Base-by-base conservation (phyloP, 2,888 invertebrate genomes). In the Stomorhina lunata region DNA sequence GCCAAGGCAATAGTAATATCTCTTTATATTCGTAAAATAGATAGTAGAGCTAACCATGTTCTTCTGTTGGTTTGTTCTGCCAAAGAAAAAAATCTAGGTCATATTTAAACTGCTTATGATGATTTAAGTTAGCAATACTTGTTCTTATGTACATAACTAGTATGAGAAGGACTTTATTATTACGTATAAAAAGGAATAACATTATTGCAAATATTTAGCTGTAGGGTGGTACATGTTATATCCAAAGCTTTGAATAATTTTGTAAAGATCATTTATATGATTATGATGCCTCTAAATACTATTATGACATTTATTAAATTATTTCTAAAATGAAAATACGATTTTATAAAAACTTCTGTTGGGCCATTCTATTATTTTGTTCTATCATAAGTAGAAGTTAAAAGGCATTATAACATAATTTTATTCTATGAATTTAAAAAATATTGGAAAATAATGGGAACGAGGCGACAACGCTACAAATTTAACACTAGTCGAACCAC, bases 41-140 rank as follows among this genome's bases (percentile, higher is more conserved):
- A 7, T 53, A 12, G 7, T 7, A 17, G 6, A 22, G n/a, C 20
- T n/a, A n/a, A 27, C n/a, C 12, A 29, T 27, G 43, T 45, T 9
- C 12, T 66, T 22, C 34, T 1, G 15, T 43, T 37, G 37, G 12
- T 32, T 45, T 10, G 4, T 7, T 40, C 6, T 27, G 32, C 43
- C 43, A 66, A 48, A 48, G 1, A 12, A 10, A 22, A 37, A 68
- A 73, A 78, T 50, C 0, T 69, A 65, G 81, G 81, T 81, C 81
- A 81, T 15, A 68, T 65, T 63, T 69, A 78, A 78, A 78, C 40
- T 65, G 34, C 17, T 78, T 81, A 55, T 40, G 55, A 78, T 78
- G 63, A 81, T 75, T 72, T 77, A 76, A 77, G 57, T 45, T 15
- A 27, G 50, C 17, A 40, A 53, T 12, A 48, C n/a, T n/a, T n/a